Base-by-base conservation (phyloP, 2,113 vertebrate species). In the Forbesichthys agassizii region DNA sequence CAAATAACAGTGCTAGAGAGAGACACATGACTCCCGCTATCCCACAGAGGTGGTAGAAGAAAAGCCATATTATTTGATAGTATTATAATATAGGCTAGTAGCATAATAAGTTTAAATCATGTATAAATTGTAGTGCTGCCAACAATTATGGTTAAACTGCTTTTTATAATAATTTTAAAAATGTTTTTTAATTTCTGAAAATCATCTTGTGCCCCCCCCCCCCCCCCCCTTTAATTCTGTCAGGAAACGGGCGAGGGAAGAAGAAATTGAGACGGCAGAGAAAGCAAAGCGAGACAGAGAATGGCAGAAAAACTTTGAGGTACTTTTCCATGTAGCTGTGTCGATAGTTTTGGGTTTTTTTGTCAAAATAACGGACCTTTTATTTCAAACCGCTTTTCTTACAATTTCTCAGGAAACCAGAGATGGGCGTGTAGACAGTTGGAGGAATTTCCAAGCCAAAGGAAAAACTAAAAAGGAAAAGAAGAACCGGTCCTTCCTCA, bases 241-340 rank as follows among this genome's bases (percentile, higher is more conserved):
- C 83, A 99, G 98, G 85, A 99, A 99, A 90, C 87, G 98, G 49
- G 97, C 98, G 67, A 92, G 98, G 82, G 98, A 99, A 85, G 98
- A 98, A 73, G 96, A 99, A 90, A 99, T 99, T 10, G 96, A 98
- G 79, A 92, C 93, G 16, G 95, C 96, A 55, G 97, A 99, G 84
- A 96, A 95, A 79, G 96, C 95, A 2, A 99, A 99, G 81, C 89
- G 96, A 56, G 97, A 99, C 11, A 90, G 95, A 73, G 98, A 99
- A 57, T 99, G 98, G 98, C 96, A 99, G 91, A 99, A 98, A 89
- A 98, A 99, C 87, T 99, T 99, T 86, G 98, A 99, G 96, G 98
- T 96, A 87, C 0, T 1, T 68, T 56, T 11, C 54, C 48, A 47
- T 5, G 4, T 49, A 14, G 12, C 59, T 14, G 12, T 66, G 57